phyloP scores from a whole-genome alignment of 1,140 invertebrate genomes.

The Lepidurus arcticus region DNA sequence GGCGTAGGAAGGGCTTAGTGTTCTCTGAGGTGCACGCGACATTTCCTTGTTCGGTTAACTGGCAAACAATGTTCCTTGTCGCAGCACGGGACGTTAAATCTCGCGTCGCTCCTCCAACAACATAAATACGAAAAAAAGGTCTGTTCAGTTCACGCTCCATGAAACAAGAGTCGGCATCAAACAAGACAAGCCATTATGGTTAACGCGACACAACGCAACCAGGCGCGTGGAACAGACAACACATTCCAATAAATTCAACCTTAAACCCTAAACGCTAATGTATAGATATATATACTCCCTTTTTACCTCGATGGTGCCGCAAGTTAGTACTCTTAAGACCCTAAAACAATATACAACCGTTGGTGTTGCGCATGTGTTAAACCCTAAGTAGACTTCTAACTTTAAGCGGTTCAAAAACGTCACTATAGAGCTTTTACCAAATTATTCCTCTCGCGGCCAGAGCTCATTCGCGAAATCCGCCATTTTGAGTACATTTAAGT shows the following conservation, averaged over 20 bases:
- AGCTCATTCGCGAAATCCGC: no score
- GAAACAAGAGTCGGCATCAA: slow-evolving; percentile 5
- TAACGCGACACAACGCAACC: slow-evolving; percentile 14
- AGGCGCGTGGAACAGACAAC: slow-evolving; percentile 1
- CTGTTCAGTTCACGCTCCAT: not conserved
- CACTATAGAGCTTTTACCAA: no score
- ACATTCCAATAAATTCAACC: slow-evolving; percentile 16
- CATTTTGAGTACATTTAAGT: no score
- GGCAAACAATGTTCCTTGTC: slow-evolving; percentile 13
- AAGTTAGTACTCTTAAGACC: not conserved
- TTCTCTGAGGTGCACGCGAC: slow-evolving; percentile 13
- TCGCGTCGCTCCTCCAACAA: not conserved
- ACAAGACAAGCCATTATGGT: not conserved
- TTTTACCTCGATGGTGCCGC: not conserved
- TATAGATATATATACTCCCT: not conserved
- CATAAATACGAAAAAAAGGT: not conserved
- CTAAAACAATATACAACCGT: not conserved
- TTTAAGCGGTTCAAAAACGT: not conserved
- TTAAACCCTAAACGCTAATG: not conserved
- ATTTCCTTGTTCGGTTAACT: slow-evolving; percentile 19
- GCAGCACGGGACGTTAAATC: slow-evolving; percentile 2
- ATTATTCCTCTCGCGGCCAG: no score
- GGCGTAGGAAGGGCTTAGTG: not conserved
- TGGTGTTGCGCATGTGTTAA: not conserved
- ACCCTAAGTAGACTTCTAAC: not conserved